These are phyloP conservation scores for Drosophila quinaria DNA, from an alignment of 2,888 invertebrate species.

Conservation along the genomic window DNA sequence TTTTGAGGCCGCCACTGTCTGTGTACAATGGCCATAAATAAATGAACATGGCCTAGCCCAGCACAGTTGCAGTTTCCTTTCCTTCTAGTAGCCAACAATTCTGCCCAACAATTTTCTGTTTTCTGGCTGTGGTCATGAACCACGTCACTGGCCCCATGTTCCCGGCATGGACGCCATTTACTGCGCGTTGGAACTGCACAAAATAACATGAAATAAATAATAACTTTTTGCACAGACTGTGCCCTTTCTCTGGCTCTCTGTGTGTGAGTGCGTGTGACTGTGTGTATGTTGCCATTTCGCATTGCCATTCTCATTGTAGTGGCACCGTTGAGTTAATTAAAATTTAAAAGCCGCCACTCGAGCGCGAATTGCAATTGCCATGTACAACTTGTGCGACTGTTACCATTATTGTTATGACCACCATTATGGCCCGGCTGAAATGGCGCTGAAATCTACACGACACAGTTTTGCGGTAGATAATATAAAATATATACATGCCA, in stretches of 20 bases:
- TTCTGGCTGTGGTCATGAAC: slow-evolving; percentile 6
- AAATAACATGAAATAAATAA: slow-evolving; percentile 81
- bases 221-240: slow-evolving; percentile 71
- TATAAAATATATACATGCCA: background rate
- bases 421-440: slow-evolving; percentile 48
- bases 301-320: slow-evolving; percentile 29
- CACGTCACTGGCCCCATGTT: slow-evolving; percentile 56
- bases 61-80: slow-evolving; percentile 65
- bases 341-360: slow-evolving; percentile 77
- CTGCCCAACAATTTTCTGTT: slow-evolving; percentile 7
- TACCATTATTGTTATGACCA: slow-evolving; percentile 67
- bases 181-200: slow-evolving; percentile 75
- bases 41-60: slow-evolving; percentile 69
- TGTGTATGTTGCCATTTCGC: slow-evolving; percentile 14
- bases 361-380: slow-evolving; percentile 76
- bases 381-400: slow-evolving; percentile 61
- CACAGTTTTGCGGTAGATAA: background rate
- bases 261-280: slow-evolving; percentile 19
- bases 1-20: slow-evolving; percentile 34
- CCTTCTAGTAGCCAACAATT: slow-evolving; percentile 16
- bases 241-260: slow-evolving; percentile 23
- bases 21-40: slow-evolving; percentile 80
- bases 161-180: slow-evolving; percentile 53
- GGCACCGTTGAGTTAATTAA: slow-evolving; percentile 70
- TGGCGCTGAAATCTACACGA: slow-evolving; percentile 31